Conservation (phyloP, 1,140 invertebrate genomes). For the Stegodyphus mimosarum region DNA sequence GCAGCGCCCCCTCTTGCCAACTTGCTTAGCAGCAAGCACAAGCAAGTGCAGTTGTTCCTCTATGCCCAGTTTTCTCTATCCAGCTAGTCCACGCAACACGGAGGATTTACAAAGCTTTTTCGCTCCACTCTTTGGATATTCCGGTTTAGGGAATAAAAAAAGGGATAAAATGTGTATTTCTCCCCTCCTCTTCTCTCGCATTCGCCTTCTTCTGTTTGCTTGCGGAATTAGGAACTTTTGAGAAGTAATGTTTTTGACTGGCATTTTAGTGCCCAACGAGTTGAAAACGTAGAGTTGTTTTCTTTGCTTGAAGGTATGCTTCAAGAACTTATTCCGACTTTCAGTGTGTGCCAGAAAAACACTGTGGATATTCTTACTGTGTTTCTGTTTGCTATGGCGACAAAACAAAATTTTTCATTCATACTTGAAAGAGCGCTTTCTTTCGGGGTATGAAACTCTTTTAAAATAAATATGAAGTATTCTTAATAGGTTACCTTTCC, state of each 20-base stretch:
- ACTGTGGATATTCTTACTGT: not conserved
- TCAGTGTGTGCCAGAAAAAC: too few species aligned
- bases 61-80: slow-evolving; percentile 46
- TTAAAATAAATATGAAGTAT: too few species aligned
- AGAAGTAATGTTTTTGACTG: not conserved
- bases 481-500: too few species aligned
- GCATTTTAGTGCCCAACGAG: slow-evolving; percentile 14
- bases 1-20: slow-evolving; percentile 32
- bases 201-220: slow-evolving; percentile 19
- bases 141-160: slow-evolving; percentile 9
- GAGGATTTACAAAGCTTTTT: slow-evolving; percentile 41
- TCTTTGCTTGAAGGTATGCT: not conserved
- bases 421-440: not conserved
- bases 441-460: not conserved
- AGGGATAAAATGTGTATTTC: slow-evolving; percentile 16
- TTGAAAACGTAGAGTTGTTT: not conserved
- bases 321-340: not conserved
- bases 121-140: slow-evolving; percentile 19
- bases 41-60: slow-evolving; percentile 48
- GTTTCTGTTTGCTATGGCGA: not conserved
- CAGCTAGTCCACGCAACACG: slow-evolving; percentile 28
- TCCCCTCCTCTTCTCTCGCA: slow-evolving; percentile 3
- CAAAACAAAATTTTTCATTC: not conserved
- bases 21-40: slow-evolving; percentile 29
- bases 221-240: slow-evolving; percentile 43